Evolutionary conservation across 2,888 invertebrate species (phyloP), one percentile per base, ranked within the genome.

Genomic region (Rhagonycha fulva): DNA sequence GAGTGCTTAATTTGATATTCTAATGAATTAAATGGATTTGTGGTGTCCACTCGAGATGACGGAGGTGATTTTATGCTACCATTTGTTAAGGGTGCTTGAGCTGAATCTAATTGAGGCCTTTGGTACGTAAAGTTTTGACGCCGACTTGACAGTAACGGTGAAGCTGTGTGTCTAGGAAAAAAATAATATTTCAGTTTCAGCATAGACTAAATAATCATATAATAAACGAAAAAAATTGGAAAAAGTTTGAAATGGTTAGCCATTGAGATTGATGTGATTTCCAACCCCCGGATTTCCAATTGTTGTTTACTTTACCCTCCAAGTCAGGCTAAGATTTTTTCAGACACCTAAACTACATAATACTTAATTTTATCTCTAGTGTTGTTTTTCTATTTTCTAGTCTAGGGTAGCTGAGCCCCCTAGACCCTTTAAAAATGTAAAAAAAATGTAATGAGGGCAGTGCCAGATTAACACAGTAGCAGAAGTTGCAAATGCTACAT

Each of bases 161-260:
- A 81, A 69, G 81, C 79, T 76, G 80, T 82, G 81, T 85, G 84
- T 85, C 82, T 66, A 80, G 72, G 74, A 78, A 72, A 76, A 72
- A 71, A 74, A 67, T 75, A 75, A 71, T 66, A 24, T 61, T 68
- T 14, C 14, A 63, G 24, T 63, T 23, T 63, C 12, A 19, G 11
- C 12, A 19, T 47, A 5, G n/a, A 7, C n/a, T 12, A 9, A 7
- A 7, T 47, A 47, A 26, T 26, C 26, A 26, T 26, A 4, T 26
- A 5, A n/a, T n/a, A 2, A 19, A 19, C 2, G 4, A 47, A 2
- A n/a, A n/a, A 5, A n/a, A 47, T n/a, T n/a, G 7, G 47, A n/a
- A 7, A n/a, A n/a, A 47, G n/a, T 47, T 47, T 47, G n/a, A 47
- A 47, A 47, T 47, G n/a, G 12, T n/a, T 7, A 5, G 26, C 4